phyloP scores from a whole-genome alignment of 2,888 invertebrate genomes.

The Syritta pipiens region DNA sequence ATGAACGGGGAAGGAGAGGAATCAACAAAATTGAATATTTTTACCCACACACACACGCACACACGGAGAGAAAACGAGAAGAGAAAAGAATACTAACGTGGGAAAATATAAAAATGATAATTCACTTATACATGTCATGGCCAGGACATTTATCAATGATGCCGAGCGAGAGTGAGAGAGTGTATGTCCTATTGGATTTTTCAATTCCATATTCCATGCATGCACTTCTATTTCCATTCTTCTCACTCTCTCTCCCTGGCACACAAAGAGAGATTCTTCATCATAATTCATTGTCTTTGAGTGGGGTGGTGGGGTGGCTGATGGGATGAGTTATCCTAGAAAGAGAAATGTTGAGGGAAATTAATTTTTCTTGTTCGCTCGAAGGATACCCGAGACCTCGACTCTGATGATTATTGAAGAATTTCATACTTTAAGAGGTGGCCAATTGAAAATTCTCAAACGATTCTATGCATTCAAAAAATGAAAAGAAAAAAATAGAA shows the following conservation, averaged over 20 bases:
- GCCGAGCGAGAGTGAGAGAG: conserved; percentile 1
- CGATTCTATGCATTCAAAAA: too few species aligned
- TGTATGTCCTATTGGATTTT: conserved; percentile 59
- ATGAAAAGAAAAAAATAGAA: too few species aligned
- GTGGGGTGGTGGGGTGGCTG: not conserved
- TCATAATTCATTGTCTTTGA: conserved; percentile 68
- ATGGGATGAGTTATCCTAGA: conserved; percentile 10
- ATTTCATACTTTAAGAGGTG: too few species aligned
- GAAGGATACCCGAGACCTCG: not conserved
- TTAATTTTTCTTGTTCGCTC: conserved; percentile 25
- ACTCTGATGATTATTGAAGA: conserved; percentile 37
- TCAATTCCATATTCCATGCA: conserved; percentile 66
- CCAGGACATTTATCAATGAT: conserved; percentile 66
- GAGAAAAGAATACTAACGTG: conserved; percentile 49
- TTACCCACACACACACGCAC: conserved; percentile 22
- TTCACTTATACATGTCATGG: conserved; percentile 68
- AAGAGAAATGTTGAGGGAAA: conserved; percentile 48
- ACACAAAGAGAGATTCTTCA: conserved; percentile 50
- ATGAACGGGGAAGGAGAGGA: conserved; percentile 29
- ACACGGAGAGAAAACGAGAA: conserved; percentile 22
- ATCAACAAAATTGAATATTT: conserved; percentile 65
- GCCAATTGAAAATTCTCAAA: too few species aligned
- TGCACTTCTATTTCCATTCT: conserved; percentile 41
- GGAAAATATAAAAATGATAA: conserved; percentile 67
- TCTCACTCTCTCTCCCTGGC: not conserved